phyloP scores from a whole-genome alignment of 2,888 invertebrate species.

The Meghimatium bilineatum region DNA sequence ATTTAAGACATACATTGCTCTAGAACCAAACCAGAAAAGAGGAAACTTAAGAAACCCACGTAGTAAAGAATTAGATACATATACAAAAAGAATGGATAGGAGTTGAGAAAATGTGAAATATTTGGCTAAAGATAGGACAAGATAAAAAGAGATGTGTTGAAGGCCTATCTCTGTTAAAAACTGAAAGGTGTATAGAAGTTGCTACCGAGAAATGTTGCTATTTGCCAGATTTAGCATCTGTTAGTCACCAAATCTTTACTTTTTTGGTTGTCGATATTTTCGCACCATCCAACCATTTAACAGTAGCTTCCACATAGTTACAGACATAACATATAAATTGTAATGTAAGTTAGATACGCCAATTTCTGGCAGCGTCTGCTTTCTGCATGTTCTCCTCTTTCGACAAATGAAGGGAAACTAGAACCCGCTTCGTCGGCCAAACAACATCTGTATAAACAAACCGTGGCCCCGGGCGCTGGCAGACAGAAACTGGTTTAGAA shows the following conservation, averaged over 20 bases:
- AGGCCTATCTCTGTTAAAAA: too few relatives aligned
- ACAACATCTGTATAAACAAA: conserved; percentile 38
- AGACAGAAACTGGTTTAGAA: conserved; percentile 21
- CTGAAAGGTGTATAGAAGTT: too few relatives aligned
- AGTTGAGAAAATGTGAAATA: too few relatives aligned
- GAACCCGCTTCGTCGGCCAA: conserved; percentile 23
- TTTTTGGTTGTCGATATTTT: background rate
- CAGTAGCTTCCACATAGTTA: background rate
- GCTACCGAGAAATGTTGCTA: background rate
- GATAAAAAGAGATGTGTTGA: too few relatives aligned
- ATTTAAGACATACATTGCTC: too few relatives aligned
- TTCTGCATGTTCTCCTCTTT: conserved; percentile 27
- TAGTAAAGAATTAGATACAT: too few relatives aligned
- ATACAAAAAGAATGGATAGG: too few relatives aligned
- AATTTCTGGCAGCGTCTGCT: conserved; percentile 15
- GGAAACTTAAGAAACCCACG: too few relatives aligned
- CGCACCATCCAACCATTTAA: background rate
- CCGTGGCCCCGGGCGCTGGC: conserved; percentile 12
- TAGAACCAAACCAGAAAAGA: too few relatives aligned
- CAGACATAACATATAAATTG: conserved; percentile 8
- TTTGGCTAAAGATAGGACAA: too few relatives aligned
- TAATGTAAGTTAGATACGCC: background rate
- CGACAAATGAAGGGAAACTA: conserved; percentile 24
- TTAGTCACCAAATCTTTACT: background rate
- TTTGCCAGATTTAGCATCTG: background rate